These are phyloP conservation scores for Aradophagus sp. DNA, from an alignment of 1,140 invertebrate genomes.

Conservation along the genomic window DNA sequence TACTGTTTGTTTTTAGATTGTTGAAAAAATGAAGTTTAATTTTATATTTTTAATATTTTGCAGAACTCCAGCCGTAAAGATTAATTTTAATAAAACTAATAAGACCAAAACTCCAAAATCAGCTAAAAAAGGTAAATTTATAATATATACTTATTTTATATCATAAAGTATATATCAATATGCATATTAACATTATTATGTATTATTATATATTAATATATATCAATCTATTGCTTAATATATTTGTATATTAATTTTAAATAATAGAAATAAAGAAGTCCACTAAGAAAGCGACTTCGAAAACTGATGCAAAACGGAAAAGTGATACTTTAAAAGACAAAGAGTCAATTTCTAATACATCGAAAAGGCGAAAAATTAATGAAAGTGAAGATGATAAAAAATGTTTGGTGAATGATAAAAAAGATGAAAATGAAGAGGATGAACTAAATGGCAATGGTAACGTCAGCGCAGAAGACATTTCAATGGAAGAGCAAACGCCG, in stretches of 20 bases:
- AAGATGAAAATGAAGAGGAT: slow-evolving; percentile 6
- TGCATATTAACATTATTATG: no score
- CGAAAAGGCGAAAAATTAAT: slow-evolving; percentile 15
- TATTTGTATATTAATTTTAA: slow-evolving; percentile 8
- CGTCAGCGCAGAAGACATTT: no score
- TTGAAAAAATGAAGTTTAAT: background rate
- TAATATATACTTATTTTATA: background rate
- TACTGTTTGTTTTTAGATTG: no score
- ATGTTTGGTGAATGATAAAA: background rate
- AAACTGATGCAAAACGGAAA: slow-evolving; percentile 25
- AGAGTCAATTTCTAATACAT: background rate
- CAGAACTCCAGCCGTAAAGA: slow-evolving; percentile 15
- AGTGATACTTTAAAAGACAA: slow-evolving; percentile 18
- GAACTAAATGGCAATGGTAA: no score
- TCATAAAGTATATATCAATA: no score
- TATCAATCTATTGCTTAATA: no score
- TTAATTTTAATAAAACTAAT: slow-evolving; percentile 4
- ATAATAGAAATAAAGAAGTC: slow-evolving; percentile 22
- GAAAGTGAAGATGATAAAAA: slow-evolving; percentile 11
- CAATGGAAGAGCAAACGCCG: no score
- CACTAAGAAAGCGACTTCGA: slow-evolving; percentile 18
- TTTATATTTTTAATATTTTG: slow-evolving; percentile 3
- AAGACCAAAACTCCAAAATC: slow-evolving; percentile 36
- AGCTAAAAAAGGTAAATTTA: slow-evolving; percentile 8
- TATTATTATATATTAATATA: slow-evolving; percentile 1